Evolutionary conservation across 2,113 vertebrate genomes (phyloP).

Genomic region (Diphyllodes magnificus): DNA sequence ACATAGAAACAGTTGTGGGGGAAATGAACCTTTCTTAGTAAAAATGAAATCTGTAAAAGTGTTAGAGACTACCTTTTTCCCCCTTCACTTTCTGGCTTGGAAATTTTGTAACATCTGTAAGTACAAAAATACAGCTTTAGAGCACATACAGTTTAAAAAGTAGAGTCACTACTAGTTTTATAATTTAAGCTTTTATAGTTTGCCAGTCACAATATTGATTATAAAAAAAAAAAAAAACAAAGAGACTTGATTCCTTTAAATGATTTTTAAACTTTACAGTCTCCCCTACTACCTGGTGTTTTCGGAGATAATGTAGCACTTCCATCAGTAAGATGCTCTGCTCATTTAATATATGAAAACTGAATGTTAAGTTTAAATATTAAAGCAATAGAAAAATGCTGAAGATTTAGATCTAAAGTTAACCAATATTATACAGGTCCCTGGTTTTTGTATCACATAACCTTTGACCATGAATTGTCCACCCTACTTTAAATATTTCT

Average conservation of each 20-base stretch:
- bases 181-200: constrained; percentile 55
- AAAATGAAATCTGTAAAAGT: not conserved
- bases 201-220: not conserved
- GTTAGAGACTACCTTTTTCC: not conserved
- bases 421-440: not conserved
- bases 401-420: constrained; percentile 5
- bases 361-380: constrained; percentile 35
- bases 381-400: constrained; percentile 30
- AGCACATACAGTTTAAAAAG: constrained; percentile 31
- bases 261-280: constrained; percentile 2
- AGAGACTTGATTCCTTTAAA: not conserved
- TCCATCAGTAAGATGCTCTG: constrained; percentile 12
- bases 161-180: constrained; percentile 47
- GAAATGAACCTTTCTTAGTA: not conserved
- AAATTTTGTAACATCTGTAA: constrained; percentile 59
- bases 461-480: constrained; percentile 1
- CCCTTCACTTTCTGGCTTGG: not conserved
- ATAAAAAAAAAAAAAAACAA: not conserved
- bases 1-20: not conserved
- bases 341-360: constrained; percentile 26
- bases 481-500: constrained; percentile 42
- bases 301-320: constrained; percentile 13
- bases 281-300: not conserved
- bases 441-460: constrained; percentile 8
- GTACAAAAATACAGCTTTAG: constrained; percentile 49